These are phyloP conservation scores for Gadus macrocephalus DNA, from an alignment of 2,113 vertebrate species.

Conservation along the genomic window DNA sequence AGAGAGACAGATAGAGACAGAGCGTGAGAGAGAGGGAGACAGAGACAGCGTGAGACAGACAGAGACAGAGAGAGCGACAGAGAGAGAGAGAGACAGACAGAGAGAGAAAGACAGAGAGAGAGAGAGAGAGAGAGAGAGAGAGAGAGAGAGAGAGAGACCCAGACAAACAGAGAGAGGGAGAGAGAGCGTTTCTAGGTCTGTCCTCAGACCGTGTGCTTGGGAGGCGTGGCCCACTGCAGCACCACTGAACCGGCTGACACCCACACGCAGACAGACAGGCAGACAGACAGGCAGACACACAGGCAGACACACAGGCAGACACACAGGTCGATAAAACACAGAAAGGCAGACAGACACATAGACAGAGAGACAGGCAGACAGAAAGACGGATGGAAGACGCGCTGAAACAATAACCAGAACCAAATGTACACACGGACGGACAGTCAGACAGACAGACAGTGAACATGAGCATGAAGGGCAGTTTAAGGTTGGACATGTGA, in stretches of 20 bases:
- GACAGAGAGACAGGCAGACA: slow-evolving; percentile 15
- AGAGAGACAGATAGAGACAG: background rate
- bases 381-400: too few relatives aligned
- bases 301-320: slow-evolving; percentile 8
- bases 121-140: background rate
- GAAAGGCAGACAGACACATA: background rate
- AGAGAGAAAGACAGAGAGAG: slow-evolving; percentile 3
- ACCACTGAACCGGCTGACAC: slow-evolving; percentile 43
- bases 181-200: slow-evolving; percentile 6
- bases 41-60: background rate
- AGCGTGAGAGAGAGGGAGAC: slow-evolving; percentile 7
- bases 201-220: slow-evolving; percentile 45
- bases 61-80: background rate
- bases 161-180: slow-evolving; percentile 2
- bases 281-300: slow-evolving; percentile 4
- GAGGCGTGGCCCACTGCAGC: slow-evolving; percentile 64
- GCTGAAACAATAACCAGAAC: too few relatives aligned
- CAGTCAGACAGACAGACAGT: background rate
- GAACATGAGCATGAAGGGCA: background rate
- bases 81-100: slow-evolving; percentile 5
- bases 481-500: background rate
- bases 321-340: background rate
- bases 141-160: background rate
- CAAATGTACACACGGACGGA: too few relatives aligned
- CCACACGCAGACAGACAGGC: slow-evolving; percentile 8